Evolutionary conservation across 2,888 invertebrate genomes (phyloP), one percentile per base, ranked within the genome.

Genomic region (Malthinus flaveolus): DNA sequence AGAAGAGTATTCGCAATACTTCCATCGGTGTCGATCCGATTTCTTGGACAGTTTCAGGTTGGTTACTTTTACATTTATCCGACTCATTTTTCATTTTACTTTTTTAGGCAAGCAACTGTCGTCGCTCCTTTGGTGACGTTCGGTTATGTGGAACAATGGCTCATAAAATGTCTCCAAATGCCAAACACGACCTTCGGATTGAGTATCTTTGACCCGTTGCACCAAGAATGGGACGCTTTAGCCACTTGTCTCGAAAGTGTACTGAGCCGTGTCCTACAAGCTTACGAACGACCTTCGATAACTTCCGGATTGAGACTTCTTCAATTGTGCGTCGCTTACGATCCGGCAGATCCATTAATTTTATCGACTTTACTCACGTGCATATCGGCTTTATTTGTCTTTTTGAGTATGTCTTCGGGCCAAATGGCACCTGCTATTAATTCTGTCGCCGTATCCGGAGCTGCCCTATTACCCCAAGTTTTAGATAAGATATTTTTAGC

Each of bases 381-480:
- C 78, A 89, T 96, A 65, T 96, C 95, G 1, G 92, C 95, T 0
- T 83, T 96, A 1, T 95, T 95, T 76, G 91, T 94, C 31, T 95
- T 95, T 80, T 84, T 96, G 13, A 91, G 91, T 71, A 91, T 93
- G 85, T 90, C 92, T 0, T 90, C 91, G 35, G 90, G 90, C 68
- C 90, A 91, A 70, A 84, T 90, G 62, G 87, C 87, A 0, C 77
- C 77, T 1, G 68, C 77, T 59, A 78, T 75, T 3, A 85, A 84
- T 71, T 83, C 84, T 54, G 82, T 84, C 63, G 84, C 85, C 3
- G 84, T 86, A 80, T 86, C 83, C 10, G 87, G 87, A 1, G 87
- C 86, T 0, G 82, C 84, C 0, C 79, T 91, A 32, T 74, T 95
- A 47, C 91, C 91, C 0, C 85, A 88, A 37, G 93, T 95, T 1